phyloP scores from a whole-genome alignment of 2,113 vertebrate species.

The Hippocampus comes region DNA sequence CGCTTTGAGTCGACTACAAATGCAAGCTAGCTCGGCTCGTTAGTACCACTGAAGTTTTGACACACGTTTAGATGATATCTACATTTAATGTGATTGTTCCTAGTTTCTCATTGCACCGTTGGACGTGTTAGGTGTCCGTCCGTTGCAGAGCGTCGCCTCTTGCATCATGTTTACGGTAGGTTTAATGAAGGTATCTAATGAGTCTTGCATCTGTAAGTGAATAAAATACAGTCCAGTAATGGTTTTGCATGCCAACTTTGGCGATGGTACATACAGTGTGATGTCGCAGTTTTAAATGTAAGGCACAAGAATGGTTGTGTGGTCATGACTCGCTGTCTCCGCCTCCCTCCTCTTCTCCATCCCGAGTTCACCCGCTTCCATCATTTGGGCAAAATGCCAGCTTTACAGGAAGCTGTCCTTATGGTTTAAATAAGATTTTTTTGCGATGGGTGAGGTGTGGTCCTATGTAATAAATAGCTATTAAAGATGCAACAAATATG shows the following conservation, averaged over 20 bases:
- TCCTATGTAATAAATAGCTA: background rate
- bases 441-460: constrained; percentile 34
- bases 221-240: background rate
- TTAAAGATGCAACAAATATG: background rate
- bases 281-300: constrained; percentile 63
- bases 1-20: constrained; percentile 17
- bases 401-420: constrained; percentile 48
- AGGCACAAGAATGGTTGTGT: constrained; percentile 21
- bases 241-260: background rate
- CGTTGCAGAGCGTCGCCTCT: background rate
- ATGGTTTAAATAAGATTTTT: background rate
- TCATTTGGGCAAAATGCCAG: constrained; percentile 45
- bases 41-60: background rate
- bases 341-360: background rate
- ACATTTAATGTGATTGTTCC: background rate
- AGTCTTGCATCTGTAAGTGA: background rate
- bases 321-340: constrained; percentile 30
- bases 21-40: constrained; percentile 9
- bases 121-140: background rate
- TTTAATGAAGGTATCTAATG: background rate
- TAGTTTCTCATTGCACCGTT: background rate
- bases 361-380: constrained; percentile 17
- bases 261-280: constrained; percentile 12
- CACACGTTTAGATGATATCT: background rate
- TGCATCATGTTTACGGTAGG: constrained; percentile 5